Conservation (phyloP, 2,888 invertebrate genomes). For the Horisme vitalbata region DNA sequence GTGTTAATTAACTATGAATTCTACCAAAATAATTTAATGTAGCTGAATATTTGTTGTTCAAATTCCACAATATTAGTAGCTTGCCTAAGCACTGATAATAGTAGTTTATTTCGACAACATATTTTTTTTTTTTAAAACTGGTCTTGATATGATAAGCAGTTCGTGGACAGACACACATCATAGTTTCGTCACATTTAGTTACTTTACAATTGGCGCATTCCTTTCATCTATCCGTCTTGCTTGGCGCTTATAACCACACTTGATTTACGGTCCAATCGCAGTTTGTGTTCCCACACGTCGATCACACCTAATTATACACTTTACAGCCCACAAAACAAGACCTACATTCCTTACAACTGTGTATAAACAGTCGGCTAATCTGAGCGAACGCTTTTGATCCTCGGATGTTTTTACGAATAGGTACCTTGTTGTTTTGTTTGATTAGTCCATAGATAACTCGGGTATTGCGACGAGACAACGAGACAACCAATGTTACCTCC, state of each 20-base stretch:
- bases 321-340: conserved; percentile 34
- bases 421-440: conserved; percentile 13
- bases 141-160: too few relatives aligned
- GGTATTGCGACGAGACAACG: too few relatives aligned
- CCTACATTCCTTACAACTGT: conserved; percentile 29
- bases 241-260: conserved; percentile 10
- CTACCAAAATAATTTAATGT: too few relatives aligned
- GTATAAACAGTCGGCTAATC: conserved; percentile 34
- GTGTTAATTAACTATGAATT: too few relatives aligned
- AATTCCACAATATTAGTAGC: too few relatives aligned
- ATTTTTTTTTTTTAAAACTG: too few relatives aligned
- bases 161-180: too few relatives aligned
- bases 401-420: conserved; percentile 21
- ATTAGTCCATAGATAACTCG: too few relatives aligned
- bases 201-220: conserved; percentile 1
- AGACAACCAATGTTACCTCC: too few relatives aligned
- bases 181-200: neutral
- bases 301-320: conserved; percentile 35
- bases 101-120: too few relatives aligned
- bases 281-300: conserved; percentile 20
- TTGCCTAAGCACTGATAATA: too few relatives aligned
- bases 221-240: neutral
- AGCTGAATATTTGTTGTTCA: too few relatives aligned
- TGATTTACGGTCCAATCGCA: conserved; percentile 31
- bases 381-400: conserved; percentile 28